Conservation (phyloP, 2,113 vertebrate species). For the Promerops cafer region DNA sequence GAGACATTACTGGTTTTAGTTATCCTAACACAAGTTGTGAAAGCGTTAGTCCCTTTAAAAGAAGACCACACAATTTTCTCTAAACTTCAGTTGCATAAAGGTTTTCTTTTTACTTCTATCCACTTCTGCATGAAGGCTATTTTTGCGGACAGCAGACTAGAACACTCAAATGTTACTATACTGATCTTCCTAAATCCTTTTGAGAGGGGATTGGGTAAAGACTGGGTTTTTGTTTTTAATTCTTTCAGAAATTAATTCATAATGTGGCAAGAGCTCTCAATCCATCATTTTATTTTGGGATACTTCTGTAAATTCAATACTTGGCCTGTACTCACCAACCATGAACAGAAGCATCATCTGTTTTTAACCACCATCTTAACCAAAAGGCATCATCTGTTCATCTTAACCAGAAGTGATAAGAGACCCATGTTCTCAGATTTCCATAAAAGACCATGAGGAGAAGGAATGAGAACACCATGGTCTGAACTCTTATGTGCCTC, state of each 20-base stretch:
- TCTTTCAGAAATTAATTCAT: background rate
- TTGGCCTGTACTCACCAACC: background rate
- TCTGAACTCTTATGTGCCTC: background rate
- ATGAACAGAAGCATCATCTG: background rate
- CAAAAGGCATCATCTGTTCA: background rate
- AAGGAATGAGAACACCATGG: background rate
- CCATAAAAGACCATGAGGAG: background rate
- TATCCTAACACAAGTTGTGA: background rate
- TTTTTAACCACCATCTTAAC: too few species aligned
- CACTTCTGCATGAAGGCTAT: background rate
- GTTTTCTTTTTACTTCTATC: background rate
- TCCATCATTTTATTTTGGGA: background rate
- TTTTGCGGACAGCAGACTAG: background rate
- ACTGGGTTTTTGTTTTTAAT: background rate
- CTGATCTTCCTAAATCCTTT: background rate
- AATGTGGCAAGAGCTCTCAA: background rate
- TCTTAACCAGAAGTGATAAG: background rate
- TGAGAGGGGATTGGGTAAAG: rapidly evolving
- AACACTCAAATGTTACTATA: background rate
- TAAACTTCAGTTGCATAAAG: background rate
- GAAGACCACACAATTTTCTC: background rate
- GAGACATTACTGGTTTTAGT: background rate
- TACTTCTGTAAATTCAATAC: background rate
- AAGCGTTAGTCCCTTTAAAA: background rate
- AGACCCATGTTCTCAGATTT: background rate